These are phyloP conservation scores for Brienomyrus brachyistius DNA, from an alignment of 2,113 vertebrate species.

Conservation along the genomic window DNA sequence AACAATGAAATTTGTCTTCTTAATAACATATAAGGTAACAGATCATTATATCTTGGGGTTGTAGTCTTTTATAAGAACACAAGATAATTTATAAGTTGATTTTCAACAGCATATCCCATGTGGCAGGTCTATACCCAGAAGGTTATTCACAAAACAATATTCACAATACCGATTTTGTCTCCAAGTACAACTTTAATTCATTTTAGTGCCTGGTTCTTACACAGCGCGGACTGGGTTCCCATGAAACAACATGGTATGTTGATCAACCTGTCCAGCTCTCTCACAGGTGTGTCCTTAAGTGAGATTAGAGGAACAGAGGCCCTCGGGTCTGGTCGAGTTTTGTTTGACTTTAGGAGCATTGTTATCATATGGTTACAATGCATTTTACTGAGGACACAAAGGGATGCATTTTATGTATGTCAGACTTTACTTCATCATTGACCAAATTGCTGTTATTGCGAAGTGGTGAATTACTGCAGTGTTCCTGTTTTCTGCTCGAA, in stretches of 20 bases:
- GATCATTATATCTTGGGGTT: neutral
- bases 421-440: neutral
- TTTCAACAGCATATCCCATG: neutral
- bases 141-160: neutral
- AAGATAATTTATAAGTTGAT: neutral
- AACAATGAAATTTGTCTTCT: neutral
- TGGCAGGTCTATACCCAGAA: neutral
- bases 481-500: neutral
- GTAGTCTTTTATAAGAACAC: neutral
- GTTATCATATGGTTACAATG: neutral
- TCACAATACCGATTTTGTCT: neutral
- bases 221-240: neutral
- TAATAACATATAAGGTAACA: neutral
- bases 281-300: neutral
- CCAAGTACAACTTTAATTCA: neutral
- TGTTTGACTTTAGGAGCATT: neutral
- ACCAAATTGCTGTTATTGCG: neutral
- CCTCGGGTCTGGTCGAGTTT: neutral
- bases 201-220: neutral
- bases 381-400: neutral
- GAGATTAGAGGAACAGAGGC: neutral
- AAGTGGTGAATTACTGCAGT: neutral
- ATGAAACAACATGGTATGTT: neutral
- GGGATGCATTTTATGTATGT: neutral
- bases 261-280: constrained; percentile 7